Evolutionary conservation across 2,113 vertebrate species (phyloP).

Genomic region (Oophaga pumilio): DNA sequence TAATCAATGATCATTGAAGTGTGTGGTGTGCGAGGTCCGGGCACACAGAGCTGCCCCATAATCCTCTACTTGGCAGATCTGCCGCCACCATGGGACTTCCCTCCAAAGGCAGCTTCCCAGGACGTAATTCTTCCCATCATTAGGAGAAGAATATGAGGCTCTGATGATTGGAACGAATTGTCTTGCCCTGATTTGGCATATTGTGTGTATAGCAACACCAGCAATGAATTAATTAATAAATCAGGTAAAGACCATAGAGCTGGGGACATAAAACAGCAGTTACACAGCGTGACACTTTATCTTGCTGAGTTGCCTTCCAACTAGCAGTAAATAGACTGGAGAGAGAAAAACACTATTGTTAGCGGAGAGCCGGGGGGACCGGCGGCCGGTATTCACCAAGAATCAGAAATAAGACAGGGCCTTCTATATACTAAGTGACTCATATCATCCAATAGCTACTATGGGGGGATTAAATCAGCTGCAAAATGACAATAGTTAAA

Average conservation of each 20-base stretch:
- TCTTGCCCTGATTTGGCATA: conserved; percentile 20
- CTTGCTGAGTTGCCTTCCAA: conserved; percentile 27
- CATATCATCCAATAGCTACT: not conserved
- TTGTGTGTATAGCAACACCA: conserved; percentile 36
- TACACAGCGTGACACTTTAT: conserved; percentile 35
- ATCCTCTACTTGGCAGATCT: not conserved
- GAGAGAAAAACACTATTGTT: conserved; percentile 22
- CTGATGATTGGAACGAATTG: not conserved
- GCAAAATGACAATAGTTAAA: not conserved
- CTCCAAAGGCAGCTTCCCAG: conserved; percentile 31
- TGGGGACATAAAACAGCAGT: conserved; percentile 21
- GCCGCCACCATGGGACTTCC: not conserved
- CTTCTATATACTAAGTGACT: not conserved
- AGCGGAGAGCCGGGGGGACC: not conserved
- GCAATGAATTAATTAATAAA: conserved; percentile 35
- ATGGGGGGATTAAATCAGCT: not conserved
- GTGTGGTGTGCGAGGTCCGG: not conserved
- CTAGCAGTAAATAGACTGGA: conserved; percentile 30
- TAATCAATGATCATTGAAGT: not conserved
- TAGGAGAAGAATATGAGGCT: not conserved
- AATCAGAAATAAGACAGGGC: conserved; percentile 1
- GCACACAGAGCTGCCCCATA: not conserved
- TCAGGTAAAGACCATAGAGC: conserved; percentile 39
- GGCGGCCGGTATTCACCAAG: not conserved
- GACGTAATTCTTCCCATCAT: conserved; percentile 30